Evolutionary conservation across 2,797 vertebrate species (phyloP).

Genomic region (Eupleurogrammus muticus): DNA sequence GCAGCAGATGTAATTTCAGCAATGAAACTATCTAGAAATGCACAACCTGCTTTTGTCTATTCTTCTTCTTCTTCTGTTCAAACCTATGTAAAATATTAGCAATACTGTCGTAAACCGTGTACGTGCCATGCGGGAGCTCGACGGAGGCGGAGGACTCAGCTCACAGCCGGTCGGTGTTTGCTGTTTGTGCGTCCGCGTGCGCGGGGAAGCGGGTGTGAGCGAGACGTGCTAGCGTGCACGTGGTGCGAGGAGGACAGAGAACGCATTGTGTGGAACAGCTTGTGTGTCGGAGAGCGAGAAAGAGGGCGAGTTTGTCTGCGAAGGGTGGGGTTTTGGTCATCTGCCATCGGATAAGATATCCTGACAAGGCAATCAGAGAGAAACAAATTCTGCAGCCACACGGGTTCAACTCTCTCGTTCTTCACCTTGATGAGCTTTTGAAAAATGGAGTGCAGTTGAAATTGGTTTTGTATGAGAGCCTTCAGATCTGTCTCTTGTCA

Average conservation of each 20-base stretch:
- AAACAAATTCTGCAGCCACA: conserved; percentile 82
- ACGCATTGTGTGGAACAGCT: conserved; percentile 54
- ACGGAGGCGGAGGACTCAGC: background rate
- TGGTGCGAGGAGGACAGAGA: conserved; percentile 49
- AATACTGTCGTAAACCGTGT: background rate
- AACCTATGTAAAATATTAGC: background rate
- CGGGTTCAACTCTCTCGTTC: conserved; percentile 78
- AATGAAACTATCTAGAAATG: background rate
- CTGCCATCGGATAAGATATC: conserved; percentile 83
- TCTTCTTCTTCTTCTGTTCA: background rate
- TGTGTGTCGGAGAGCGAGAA: conserved; percentile 48
- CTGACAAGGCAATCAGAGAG: conserved; percentile 86
- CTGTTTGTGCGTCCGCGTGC: conserved; percentile 32
- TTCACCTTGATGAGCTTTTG: conserved; percentile 87
- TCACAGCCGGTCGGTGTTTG: background rate
- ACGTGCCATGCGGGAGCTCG: background rate
- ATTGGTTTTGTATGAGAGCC: conserved; percentile 86
- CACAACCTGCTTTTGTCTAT: background rate
- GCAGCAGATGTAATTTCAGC: background rate
- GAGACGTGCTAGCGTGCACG: conserved; percentile 24
- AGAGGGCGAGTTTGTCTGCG: conserved; percentile 58
- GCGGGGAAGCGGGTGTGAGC: conserved; percentile 22
- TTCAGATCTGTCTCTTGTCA: conserved; percentile 84
- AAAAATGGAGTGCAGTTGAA: conserved; percentile 83
- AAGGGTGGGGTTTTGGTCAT: conserved; percentile 80